These are phyloP conservation scores for Lasioglossum marginatum DNA, from an alignment of 2,888 invertebrate genomes.

Conservation along the genomic window DNA sequence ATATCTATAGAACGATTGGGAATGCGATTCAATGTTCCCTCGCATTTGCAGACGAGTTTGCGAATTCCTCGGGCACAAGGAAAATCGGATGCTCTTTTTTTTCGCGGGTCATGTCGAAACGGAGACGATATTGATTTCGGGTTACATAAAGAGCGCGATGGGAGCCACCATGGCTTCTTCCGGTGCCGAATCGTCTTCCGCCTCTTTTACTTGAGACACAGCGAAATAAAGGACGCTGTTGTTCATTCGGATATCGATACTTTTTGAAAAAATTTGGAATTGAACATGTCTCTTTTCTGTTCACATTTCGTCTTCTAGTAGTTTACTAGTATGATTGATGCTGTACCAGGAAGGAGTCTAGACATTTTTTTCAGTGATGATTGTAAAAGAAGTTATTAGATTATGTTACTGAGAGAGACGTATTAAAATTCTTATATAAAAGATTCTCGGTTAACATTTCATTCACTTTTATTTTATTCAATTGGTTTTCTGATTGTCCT, in stretches of 20 bases:
- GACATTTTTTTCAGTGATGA: not conserved
- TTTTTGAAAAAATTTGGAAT: not conserved
- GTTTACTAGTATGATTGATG: not conserved
- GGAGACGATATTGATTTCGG: constrained; percentile 52
- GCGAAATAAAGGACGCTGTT: not conserved
- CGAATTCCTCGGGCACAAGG: not conserved
- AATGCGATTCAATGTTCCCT: not conserved
- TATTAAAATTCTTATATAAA: not conserved
- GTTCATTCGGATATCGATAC: not conserved
- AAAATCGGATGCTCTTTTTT: not conserved
- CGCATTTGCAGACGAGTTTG: not conserved
- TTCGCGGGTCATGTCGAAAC: constrained; percentile 7
- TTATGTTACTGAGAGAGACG: not conserved
- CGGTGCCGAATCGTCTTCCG: not conserved
- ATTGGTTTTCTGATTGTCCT: no score
- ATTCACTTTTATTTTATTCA: no score
- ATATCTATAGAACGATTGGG: not conserved
- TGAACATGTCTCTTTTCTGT: not conserved
- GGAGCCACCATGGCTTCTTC: constrained; percentile 22
- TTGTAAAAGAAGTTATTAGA: not conserved
- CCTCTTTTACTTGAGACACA: not conserved
- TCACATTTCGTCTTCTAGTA: not conserved
- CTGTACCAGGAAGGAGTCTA: not conserved
- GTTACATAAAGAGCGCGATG: constrained; percentile 51
- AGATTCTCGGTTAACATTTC: no score